Evolutionary conservation across 1,140 invertebrate genomes (phyloP), one percentile per base, ranked within the genome.

Genomic region (Eriosoma lanigerum): DNA sequence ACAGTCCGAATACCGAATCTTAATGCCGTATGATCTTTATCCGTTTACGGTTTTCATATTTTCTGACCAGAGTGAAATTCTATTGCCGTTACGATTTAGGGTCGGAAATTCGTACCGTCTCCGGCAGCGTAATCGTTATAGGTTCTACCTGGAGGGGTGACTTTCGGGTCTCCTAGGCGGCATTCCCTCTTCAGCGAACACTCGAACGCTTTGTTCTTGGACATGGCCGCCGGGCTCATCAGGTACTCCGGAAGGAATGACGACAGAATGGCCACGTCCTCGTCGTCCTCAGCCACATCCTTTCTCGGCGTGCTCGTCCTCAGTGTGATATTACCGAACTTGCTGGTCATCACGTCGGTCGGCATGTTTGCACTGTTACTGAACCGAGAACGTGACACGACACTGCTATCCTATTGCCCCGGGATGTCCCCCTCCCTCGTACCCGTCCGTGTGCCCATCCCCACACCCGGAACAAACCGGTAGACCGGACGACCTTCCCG

Each of bases 191-290:
- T 90, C 81, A 93, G 86, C 78, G 89, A 89, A 86, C 93, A 95
- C 85, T 90, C 89, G 86, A 95, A 96, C 82, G 88, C 88, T 84
- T 90, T 91, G 81, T 91, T 90, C 84, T 93, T 91, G 83, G 89
- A 88, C 81, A 89, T 88, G 84, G 91, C 87, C 5, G 90, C 88
- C 50, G 89, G 88, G 82, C 90, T 90, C 24, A 70, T 72, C 24
- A 84, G 81, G 19, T 81, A 80, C 4, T 82, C 81, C 0, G 91
- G 91, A 64, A 93, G 85, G 82, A 95, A 92, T 90, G 94, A 94
- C 80, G 92, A 93, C 81, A 95, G 87, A 83, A 95, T 91, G 58
- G 93, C 93, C 56, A 94, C 89, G 87, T 95, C 93, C 86, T 95
- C 93, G 85, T 92, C 92, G 58, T 92, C 92, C 62, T 90, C 17